Percentiles rank a stretch among this genome's conserved stretches.
These are phyloP conservation scores for Leptodactylus fuscus DNA, from an alignment of 2,113 vertebrate species.

Conservation along the genomic window DNA sequence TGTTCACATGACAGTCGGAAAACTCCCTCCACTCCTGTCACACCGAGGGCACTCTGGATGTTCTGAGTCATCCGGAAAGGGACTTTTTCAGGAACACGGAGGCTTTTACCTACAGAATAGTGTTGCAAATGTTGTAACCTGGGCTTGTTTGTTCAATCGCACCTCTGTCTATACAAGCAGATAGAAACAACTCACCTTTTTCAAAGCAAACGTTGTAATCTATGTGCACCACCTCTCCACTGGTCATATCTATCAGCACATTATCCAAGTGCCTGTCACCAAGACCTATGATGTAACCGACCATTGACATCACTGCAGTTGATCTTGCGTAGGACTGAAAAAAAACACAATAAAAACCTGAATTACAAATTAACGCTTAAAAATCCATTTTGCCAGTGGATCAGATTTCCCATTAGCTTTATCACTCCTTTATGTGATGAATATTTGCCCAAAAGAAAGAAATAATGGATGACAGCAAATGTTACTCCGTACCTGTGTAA, in stretches of 20 bases:
- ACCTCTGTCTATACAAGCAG: neutral
- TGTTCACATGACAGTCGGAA: constrained; percentile 98
- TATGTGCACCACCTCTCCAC: constrained; percentile 98
- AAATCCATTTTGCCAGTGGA: too few species aligned
- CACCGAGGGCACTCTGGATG: constrained; percentile 93
- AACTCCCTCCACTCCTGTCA: constrained; percentile 96
- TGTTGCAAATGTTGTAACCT: neutral
- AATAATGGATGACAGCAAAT: too few species aligned
- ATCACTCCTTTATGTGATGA: too few species aligned
- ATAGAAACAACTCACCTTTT: constrained; percentile 80
- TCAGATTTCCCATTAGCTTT: too few species aligned
- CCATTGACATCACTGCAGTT: constrained; percentile 99
- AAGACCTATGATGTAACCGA: constrained; percentile 98
- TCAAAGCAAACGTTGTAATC: constrained; percentile 99
- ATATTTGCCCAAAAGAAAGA: neutral
- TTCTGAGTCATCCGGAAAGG: constrained; percentile 99
- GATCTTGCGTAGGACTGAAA: constrained; percentile 93
- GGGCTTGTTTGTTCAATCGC: neutral
- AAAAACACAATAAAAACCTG: constrained; percentile 44
- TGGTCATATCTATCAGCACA: constrained; percentile 98
- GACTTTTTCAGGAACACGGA: constrained; percentile 96
- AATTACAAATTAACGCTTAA: too few species aligned
- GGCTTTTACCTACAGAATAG: constrained; percentile 87
- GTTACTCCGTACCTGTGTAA: constrained; percentile 85
- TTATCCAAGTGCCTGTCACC: constrained; percentile 98